These are phyloP conservation scores for Drosophila differens DNA, from an alignment of 2,888 invertebrate species.

Conservation along the genomic window DNA sequence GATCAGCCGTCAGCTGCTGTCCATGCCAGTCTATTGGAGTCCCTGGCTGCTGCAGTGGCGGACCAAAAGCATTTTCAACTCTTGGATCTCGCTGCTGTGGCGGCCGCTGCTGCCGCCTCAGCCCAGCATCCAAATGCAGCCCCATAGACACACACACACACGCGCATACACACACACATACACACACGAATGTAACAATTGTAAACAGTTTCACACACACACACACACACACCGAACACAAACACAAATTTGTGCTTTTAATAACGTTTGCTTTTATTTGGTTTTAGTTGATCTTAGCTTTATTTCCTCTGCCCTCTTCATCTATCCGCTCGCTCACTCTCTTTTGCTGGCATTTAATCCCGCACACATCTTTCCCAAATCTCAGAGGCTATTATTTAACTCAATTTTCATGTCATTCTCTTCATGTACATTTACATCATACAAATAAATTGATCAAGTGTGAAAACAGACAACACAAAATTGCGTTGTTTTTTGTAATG, in stretches of 20 bases:
- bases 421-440: constrained; percentile 21
- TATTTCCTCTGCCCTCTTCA: constrained; percentile 3
- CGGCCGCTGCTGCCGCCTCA: constrained; percentile 67
- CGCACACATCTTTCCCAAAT: constrained; percentile 9
- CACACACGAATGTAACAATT: constrained; percentile 30
- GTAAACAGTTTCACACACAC: constrained; percentile 27
- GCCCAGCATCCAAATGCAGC: constrained; percentile 62
- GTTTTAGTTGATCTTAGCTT: constrained; percentile 19
- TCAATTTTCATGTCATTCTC: constrained; percentile 28
- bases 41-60: constrained; percentile 75
- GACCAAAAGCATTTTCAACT: constrained; percentile 81
- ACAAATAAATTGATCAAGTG: constrained; percentile 4
- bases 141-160: constrained; percentile 38
- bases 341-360: constrained; percentile 23
- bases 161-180: constrained; percentile 4
- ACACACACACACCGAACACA: constrained; percentile 7
- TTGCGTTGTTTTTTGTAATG: constrained; percentile 23
- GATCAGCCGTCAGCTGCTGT: constrained; percentile 65
- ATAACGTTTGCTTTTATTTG: constrained; percentile 12
- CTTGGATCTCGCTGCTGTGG: constrained; percentile 73
- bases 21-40: constrained; percentile 74
- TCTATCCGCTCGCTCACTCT: neutral
- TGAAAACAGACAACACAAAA: constrained; percentile 16
- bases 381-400: constrained; percentile 58
- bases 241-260: constrained; percentile 16